Conservation (phyloP, 2,888 invertebrate genomes). For the Phyllotreta cruciferae region DNA sequence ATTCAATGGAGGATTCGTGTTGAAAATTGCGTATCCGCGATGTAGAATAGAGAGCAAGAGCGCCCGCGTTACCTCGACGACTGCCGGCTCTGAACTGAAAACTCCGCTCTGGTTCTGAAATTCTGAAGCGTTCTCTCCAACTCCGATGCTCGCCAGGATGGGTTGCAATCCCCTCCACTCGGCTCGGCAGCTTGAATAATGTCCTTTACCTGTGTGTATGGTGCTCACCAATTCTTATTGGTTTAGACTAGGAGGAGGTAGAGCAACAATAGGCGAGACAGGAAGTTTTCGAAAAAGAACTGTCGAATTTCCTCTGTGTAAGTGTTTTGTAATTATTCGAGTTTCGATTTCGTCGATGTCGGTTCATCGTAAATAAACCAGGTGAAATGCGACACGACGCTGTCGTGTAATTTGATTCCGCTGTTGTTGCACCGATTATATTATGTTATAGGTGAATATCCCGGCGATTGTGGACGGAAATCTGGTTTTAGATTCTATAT, state of each 20-base stretch:
- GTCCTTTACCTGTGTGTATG: slow-evolving; percentile 46
- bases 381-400: slow-evolving; percentile 41
- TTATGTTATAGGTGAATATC: slow-evolving; percentile 46
- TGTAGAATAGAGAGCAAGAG: slow-evolving; percentile 2
- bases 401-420: slow-evolving; percentile 46
- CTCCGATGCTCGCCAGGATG: slow-evolving; percentile 36
- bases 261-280: slow-evolving; percentile 42
- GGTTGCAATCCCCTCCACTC: slow-evolving; percentile 39
- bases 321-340: slow-evolving; percentile 39
- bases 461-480: slow-evolving; percentile 35
- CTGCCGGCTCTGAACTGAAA: slow-evolving; percentile 36
- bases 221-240: slow-evolving; percentile 45
- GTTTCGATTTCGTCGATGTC: slow-evolving; percentile 36
- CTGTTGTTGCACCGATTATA: slow-evolving; percentile 44
- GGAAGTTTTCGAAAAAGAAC: slow-evolving; percentile 42
- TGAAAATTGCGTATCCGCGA: slow-evolving; percentile 30
- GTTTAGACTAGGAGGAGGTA: slow-evolving; percentile 43
- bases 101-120: slow-evolving; percentile 20
- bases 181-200: slow-evolving; percentile 38
- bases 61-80: slow-evolving; percentile 15
- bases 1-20: neutral
- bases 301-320: slow-evolving; percentile 44
- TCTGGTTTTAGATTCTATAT: slow-evolving; percentile 29
- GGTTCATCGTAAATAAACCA: slow-evolving; percentile 39
- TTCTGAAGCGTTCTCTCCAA: slow-evolving; percentile 30